phyloP scores from a whole-genome alignment of 2,113 vertebrate species.

The Puffinus mauretanicus region DNA sequence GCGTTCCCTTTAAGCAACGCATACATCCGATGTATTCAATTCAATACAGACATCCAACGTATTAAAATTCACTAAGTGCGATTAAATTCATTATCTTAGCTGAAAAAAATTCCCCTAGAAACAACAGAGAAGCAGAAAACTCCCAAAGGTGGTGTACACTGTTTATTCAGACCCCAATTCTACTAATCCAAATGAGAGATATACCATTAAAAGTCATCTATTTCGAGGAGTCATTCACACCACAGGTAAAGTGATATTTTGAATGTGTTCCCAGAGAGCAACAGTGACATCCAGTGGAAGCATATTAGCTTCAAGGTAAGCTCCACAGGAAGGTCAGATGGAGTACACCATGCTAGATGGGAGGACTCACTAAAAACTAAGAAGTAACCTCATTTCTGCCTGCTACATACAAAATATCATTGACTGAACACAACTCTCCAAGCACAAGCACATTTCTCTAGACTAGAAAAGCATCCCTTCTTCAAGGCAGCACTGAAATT shows the following conservation, averaged over 20 bases:
- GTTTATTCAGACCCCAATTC: background rate
- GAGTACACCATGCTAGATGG: background rate
- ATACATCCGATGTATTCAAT: background rate
- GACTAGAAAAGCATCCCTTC: background rate
- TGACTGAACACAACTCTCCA: background rate
- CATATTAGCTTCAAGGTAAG: background rate
- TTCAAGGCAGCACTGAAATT: background rate
- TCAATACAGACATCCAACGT: background rate
- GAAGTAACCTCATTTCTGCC: background rate
- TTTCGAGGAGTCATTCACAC: background rate
- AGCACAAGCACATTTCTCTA: background rate
- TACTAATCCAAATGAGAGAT: background rate
- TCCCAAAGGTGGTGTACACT: background rate
- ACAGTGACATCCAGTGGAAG: conserved; percentile 65
- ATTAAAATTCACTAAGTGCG: background rate
- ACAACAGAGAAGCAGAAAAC: background rate
- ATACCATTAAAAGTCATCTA: background rate
- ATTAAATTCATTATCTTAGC: background rate
- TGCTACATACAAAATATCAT: background rate
- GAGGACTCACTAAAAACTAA: background rate
- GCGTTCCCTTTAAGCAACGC: background rate
- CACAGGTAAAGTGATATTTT: background rate
- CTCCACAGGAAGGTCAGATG: background rate
- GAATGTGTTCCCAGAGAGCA: background rate
- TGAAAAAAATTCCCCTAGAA: background rate